Evolutionary conservation across 2,888 invertebrate genomes (phyloP).

Genomic region (Cinara cedri): DNA sequence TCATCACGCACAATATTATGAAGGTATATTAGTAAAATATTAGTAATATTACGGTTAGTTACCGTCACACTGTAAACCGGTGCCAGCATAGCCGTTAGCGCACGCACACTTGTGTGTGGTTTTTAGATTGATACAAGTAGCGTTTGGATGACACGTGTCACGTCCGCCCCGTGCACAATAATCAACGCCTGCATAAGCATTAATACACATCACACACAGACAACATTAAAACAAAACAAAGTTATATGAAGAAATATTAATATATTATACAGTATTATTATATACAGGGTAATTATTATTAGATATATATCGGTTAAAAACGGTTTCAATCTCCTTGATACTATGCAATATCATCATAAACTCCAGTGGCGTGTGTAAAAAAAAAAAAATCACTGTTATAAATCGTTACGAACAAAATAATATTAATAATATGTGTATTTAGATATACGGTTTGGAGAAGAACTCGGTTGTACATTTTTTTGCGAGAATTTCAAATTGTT

Average conservation of each 20-base stretch:
- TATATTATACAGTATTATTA: too few species aligned
- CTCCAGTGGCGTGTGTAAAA: too few species aligned
- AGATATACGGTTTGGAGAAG: too few species aligned
- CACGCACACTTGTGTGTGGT: slow-evolving; percentile 91
- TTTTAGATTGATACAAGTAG: slow-evolving; percentile 88
- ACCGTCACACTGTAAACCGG: slow-evolving; percentile 81
- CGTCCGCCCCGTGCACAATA: slow-evolving; percentile 79
- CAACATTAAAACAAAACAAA: not conserved
- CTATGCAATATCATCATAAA: too few species aligned
- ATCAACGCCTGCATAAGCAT: slow-evolving; percentile 73
- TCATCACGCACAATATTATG: not conserved
- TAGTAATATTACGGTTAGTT: slow-evolving; percentile 60
- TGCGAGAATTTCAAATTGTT: too few species aligned
- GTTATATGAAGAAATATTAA: too few species aligned
- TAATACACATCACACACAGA: slow-evolving; percentile 6
- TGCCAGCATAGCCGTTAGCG: slow-evolving; percentile 86
- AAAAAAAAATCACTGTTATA: too few species aligned
- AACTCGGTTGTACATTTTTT: too few species aligned
- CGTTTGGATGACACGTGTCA: slow-evolving; percentile 87
- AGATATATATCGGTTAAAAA: too few species aligned
- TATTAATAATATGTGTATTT: not conserved
- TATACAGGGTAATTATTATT: too few species aligned
- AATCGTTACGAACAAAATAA: not conserved
- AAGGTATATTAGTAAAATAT: not conserved
- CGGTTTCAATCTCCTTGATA: too few species aligned